Percentiles rank a stretch among this genome's conserved stretches.
Evolutionary conservation across 1,140 invertebrate genomes (phyloP).

Genomic region (Maconellicoccus hirsutus): DNA sequence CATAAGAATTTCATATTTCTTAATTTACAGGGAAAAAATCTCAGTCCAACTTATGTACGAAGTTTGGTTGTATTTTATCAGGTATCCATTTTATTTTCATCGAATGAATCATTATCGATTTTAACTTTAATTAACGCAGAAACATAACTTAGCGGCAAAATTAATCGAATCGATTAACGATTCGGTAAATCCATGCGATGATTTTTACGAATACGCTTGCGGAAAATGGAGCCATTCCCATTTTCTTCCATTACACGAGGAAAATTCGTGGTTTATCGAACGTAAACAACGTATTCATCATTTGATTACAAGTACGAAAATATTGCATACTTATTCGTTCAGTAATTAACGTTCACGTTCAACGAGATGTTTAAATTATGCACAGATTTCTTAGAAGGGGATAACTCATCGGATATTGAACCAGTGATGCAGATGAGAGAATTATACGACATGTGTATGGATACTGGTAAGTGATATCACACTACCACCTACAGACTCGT

Average conservation of each 20-base stretch:
- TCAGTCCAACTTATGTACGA: no score
- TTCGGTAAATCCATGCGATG: constrained; percentile 72
- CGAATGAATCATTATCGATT: no score
- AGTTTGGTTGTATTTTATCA: no score
- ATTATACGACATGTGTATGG: constrained; percentile 50
- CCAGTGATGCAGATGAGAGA: constrained; percentile 45
- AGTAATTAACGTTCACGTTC: not conserved
- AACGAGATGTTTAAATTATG: not conserved
- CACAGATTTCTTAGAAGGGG: constrained; percentile 25
- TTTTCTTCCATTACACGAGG: not conserved
- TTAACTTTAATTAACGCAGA: no score
- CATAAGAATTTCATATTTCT: no score
- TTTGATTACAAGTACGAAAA: not conserved
- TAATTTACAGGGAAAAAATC: no score
- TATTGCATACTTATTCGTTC: not conserved
- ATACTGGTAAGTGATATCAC: constrained; percentile 40
- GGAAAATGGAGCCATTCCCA: constrained; percentile 49
- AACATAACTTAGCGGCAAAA: constrained; percentile 49
- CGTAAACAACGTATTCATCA: not conserved
- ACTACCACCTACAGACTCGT: not conserved
- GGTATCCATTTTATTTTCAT: no score
- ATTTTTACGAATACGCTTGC: constrained; percentile 91
- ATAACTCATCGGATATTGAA: constrained; percentile 36
- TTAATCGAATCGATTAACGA: constrained; percentile 72
- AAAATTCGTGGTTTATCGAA: constrained; percentile 22